Base-by-base conservation (phyloP, 2,113 vertebrate genomes). In the Hippocampus guttulatus region DNA sequence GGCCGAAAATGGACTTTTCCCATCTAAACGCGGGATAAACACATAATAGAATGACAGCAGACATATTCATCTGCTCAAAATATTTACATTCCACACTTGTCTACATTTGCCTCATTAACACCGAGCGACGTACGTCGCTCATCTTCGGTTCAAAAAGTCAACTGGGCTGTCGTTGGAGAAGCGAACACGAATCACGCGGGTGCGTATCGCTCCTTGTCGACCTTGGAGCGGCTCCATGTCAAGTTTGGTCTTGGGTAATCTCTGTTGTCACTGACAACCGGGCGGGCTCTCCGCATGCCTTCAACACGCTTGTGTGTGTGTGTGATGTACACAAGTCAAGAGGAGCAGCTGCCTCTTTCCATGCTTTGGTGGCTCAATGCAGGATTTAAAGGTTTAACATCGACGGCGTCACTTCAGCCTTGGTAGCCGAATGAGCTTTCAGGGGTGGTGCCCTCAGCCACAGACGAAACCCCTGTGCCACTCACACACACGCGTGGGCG, bases 261-360 rank as follows among this genome's bases (percentile, higher is more conserved):
- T 87, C 71, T 81, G 86, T 90, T 90, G 84, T 87, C 77, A 82
- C 85, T 81, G 78, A 68, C 78, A 74, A 83, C 71, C 62, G 8
- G 65, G 64, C 76, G 73, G 16, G 20, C 45, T 40, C 41, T 43
- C 43, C 20, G 33, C 25, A 33, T 61, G 58, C 58, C 27, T 61
- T 61, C 27, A 27, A 27, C 55, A 58, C 20, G 55, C n/a, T 58
- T 58, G 27, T 61, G 12, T 61, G 57, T 45, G 27, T 45, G 38
- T 45, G 41, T 66, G 41, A 49, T 49, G 64, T 66, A 49, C 23
- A 47, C 64, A 47, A 45, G n/a, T 16, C 25, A 16, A 38, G 8
- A 33, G 45, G 30, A 33, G 41, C 41, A 43, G 64, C 45, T 67
- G 45, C 23, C 45, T 62, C 73, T 79, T 85, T 82, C 67, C 85